Percentiles rank a stretch among this genome's conserved stretches.
Conservation (phyloP, 64 coral and sea anemone genomes). For the Actinia equina region DNA sequence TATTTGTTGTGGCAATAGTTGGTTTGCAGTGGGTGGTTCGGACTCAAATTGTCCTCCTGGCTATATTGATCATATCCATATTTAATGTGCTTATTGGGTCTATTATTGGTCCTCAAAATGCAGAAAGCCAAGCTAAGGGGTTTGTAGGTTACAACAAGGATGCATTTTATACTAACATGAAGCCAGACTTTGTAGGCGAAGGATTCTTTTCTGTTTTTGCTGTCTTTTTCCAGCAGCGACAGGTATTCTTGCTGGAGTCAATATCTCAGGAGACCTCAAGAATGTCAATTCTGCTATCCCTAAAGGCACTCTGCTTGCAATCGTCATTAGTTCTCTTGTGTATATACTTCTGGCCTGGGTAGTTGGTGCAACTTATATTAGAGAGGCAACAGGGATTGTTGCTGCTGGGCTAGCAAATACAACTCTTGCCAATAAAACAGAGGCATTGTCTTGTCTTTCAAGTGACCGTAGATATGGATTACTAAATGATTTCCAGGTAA, state of each 20-base stretch:
- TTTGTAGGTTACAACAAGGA: constrained; percentile 71
- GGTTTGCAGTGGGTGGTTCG: constrained; percentile 93
- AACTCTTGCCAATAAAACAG: constrained; percentile 33
- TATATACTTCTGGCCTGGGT: constrained; percentile 82
- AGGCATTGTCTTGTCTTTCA: constrained; percentile 37
- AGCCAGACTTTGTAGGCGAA: constrained; percentile 68
- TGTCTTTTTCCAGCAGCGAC: constrained; percentile 95
- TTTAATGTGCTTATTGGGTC: constrained; percentile 88
- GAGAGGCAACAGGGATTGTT: constrained; percentile 75
- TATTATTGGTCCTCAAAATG: constrained; percentile 87
- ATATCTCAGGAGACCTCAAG: constrained; percentile 92
- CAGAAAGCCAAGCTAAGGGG: constrained; percentile 51
- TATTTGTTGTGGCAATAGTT: constrained; percentile 78
- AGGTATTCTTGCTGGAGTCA: constrained; percentile 94
- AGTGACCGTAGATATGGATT: constrained; percentile 73
- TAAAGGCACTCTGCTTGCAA: constrained; percentile 90
- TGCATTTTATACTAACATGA: constrained; percentile 60
- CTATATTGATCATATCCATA: constrained; percentile 79
- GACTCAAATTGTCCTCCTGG: constrained; percentile 72
- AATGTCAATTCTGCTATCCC: constrained; percentile 86
- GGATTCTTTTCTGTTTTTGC: constrained; percentile 96
- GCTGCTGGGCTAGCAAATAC: constrained; percentile 17
- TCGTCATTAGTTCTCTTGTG: constrained; percentile 73
- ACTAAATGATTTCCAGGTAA: constrained; percentile 73
- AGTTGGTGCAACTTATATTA: constrained; percentile 56